These are phyloP conservation scores for Ptychodera flava DNA, from an alignment of 35 echinoderm and acorn worm genomes.

Conservation along the genomic window DNA sequence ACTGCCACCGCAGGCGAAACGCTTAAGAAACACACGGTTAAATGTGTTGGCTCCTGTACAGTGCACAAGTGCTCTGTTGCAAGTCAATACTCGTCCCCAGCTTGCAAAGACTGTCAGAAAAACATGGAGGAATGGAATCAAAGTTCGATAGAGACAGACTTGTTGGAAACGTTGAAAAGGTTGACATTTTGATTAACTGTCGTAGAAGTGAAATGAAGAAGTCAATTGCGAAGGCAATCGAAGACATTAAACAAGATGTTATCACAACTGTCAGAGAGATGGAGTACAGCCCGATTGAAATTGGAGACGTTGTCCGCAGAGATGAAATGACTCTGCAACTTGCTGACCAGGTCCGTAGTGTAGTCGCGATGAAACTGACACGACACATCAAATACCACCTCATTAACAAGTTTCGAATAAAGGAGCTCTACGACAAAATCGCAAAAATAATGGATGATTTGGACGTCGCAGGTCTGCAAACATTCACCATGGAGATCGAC, in stretches of 20 bases:
- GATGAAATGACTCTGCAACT: background rate
- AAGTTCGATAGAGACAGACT: too few species aligned
- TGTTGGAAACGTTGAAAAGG: too few species aligned
- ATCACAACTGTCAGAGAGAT: background rate
- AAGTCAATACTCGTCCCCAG: background rate
- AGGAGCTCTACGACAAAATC: background rate
- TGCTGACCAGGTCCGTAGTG: background rate
- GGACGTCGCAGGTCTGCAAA: background rate
- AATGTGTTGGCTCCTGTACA: background rate
- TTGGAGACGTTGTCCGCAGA: background rate
- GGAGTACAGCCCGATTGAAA: background rate
- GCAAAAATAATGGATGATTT: background rate
- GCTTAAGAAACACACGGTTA: too few species aligned
- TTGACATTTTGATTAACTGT: too few species aligned
- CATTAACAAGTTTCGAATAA: background rate
- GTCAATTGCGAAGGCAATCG: too few species aligned
- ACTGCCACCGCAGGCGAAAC: too few species aligned
- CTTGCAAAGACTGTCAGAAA: too few species aligned
- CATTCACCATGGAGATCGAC: background rate
- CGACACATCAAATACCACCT: background rate
- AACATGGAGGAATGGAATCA: too few species aligned
- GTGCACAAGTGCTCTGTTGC: background rate
- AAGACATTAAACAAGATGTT: background rate
- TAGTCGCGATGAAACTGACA: background rate
- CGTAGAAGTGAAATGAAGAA: too few species aligned